Conservation (phyloP, 1,140 invertebrate species). For the Scaptomyza hsui region DNA sequence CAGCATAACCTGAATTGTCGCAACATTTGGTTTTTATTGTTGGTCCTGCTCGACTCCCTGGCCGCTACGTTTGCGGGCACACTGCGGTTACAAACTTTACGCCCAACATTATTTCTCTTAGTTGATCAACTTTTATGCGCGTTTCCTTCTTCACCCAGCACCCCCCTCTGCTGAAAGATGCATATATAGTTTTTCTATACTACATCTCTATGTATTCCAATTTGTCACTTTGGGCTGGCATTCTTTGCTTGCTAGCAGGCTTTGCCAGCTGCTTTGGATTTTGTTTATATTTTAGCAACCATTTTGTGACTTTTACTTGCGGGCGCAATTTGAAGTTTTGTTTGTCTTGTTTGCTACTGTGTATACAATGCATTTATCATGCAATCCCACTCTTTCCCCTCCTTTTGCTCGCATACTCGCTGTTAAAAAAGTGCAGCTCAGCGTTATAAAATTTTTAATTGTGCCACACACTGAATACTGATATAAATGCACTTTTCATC, state of each 20-base stretch:
- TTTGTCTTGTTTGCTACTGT: conserved; percentile 2
- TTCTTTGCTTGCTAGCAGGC: conserved; percentile 32
- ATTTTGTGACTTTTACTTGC: conserved; percentile 59
- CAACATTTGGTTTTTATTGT: conserved; percentile 81
- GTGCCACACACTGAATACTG: conserved; percentile 39
- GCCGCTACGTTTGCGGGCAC: conserved; percentile 54
- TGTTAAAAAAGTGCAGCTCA: not conserved
- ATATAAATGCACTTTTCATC: conserved; percentile 16
- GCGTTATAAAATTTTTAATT: conserved; percentile 61
- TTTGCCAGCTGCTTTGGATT: conserved; percentile 52
- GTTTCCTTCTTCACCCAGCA: conserved; percentile 6
- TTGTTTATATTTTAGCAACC: conserved; percentile 47
- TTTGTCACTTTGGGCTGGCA: conserved; percentile 63
- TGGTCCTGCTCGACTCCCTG: conserved; percentile 39
- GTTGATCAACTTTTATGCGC: conserved; percentile 78
- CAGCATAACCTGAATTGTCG: conserved; percentile 59
- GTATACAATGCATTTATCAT: conserved; percentile 21
- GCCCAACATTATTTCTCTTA: conserved; percentile 81
- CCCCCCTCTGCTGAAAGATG: not conserved
- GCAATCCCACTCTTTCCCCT: not conserved
- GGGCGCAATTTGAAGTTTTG: conserved; percentile 54
- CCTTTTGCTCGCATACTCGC: not conserved
- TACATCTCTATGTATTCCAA: conserved; percentile 58
- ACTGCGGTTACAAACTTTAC: conserved; percentile 76
- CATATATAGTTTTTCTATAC: conserved; percentile 38